Base-by-base conservation (phyloP, 2,888 invertebrate genomes). In the Scaptomyza polygonia region DNA sequence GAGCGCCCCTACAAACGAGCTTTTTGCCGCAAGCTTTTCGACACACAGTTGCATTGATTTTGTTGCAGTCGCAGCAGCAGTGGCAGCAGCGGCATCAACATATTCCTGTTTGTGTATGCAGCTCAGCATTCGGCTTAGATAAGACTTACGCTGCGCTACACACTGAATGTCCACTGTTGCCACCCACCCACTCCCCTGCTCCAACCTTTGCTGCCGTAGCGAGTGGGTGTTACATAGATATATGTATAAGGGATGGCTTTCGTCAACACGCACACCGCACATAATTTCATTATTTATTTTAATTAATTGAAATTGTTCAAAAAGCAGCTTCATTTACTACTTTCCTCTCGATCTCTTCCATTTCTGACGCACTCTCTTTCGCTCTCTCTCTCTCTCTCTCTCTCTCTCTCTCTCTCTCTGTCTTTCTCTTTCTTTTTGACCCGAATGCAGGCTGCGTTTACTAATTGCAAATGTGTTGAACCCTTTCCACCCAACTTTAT, bases 241-340 rank as follows among this genome's bases (percentile, higher is more conserved):
- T 6, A 5, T 9, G 21, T n/a, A n/a, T 25, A 9, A 43, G 25
- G 5, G 43, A 9, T 5, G 9, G 32, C 12, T 32, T 32, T 12
- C 5, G 5, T 32, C 32, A 34, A 34, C 34, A n/a, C 34, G n/a
- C 34, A 7, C 34, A 34, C 34, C 67, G 57, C 67, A 52, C 56
- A 79, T 75, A 71, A 82, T 82, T 75, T 59, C 75, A 82, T 79
- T 82, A 85, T 77, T 76, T 76, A 77, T 85, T 85, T 82, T 70
- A 82, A 85, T 85, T 85, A 82, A 85, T 82, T 82, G 72, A 75
- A 85, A 79, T 65, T 77, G 67, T 58, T 77, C 42, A 72, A 71
- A 75, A 72, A 52, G 67, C 72, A 58, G 61, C 55, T 55, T 29
- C 43, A 27, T 53, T 36, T 45, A 1, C 14, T 45, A 1, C 14